Evolutionary conservation across 2,888 invertebrate species (phyloP), one percentile per base, ranked within the genome.

Genomic region (Tipula lateralis): DNA sequence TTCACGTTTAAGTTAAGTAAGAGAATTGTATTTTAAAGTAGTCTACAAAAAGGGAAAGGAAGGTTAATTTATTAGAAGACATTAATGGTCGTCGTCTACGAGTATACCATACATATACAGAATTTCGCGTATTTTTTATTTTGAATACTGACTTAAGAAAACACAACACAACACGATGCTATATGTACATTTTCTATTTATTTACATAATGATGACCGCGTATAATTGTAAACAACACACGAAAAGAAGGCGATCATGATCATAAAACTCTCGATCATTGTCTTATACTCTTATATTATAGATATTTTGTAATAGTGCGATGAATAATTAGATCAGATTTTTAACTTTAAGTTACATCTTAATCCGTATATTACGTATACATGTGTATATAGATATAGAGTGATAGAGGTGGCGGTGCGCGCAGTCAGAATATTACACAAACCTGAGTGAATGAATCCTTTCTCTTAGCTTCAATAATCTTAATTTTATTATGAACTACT

Each of bases 151-250:
- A n/a, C 9, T 19, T 66, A 24, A 24, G 66, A 66, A 19, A 66
- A 66, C 9, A 66, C 66, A 66, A 44, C 16, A n/a, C 44, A 44
- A 44, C n/a, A 66, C 66, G n/a, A 66, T 66, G 24, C 24, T 66
- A 66, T 24, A 24, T 24, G 66, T 66, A 66, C 24, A 9, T 66
- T 24, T 9, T 66, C 13, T 44, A 44, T 66, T 13, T 7, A 39
- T 39, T 66, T 66, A 66, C 66, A 66, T 66, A 66, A 66, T 66
- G 66, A 66, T 66, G 66, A 66, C 66, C 66, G 66, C 66, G 66
- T 66, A 66, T 50, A 50, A 50, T 50, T 50, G 44, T 50, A 19
- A 50, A 16, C 44, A 66, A 24, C 24, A 66, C 66, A 66, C 66
- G 66, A 66, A 66, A 66, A 66, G 66, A 19, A 66, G 66, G 66